Conservation (phyloP, 2,888 invertebrate species). For the Boloria euphrosyne region DNA sequence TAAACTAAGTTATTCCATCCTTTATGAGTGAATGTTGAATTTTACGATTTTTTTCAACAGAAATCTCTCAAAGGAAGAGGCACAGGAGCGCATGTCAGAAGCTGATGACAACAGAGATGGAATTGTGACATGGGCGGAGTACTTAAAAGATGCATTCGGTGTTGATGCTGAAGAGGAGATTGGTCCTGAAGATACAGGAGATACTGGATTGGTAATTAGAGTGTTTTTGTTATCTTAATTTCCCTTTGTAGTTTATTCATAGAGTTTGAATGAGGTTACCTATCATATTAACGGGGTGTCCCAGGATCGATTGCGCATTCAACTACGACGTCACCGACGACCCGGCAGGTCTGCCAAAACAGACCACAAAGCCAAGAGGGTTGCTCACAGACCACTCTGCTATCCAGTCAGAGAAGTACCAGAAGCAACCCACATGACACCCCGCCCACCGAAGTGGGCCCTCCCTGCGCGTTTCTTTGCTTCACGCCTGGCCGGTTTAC, state of each 20-base stretch:
- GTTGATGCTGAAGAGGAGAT: constrained; percentile 84
- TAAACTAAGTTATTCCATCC: neutral
- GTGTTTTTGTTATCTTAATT: neutral
- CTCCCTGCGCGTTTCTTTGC: no score
- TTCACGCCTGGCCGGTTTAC: no score
- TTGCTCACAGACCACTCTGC: no score
- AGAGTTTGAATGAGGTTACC: neutral
- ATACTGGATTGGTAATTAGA: constrained; percentile 64
- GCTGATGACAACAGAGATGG: constrained; percentile 93
- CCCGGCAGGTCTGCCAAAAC: no score
- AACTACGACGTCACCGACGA: no score
- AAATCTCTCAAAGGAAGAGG: constrained; percentile 93
- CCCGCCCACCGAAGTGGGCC: no score
- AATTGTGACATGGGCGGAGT: constrained; percentile 93
- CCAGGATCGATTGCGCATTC: no score
- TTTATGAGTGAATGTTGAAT: no score
- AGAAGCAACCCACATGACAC: no score
- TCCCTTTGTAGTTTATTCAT: neutral
- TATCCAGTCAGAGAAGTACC: no score
- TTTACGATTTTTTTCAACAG: constrained; percentile 77
- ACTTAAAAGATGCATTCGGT: constrained; percentile 93
- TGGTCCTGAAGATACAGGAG: constrained; percentile 76
- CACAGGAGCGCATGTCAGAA: constrained; percentile 91
- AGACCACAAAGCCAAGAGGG: no score
- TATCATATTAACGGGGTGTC: no score